These are phyloP conservation scores for Panurus biarmicus DNA, from an alignment of 2,113 vertebrate species.

Conservation along the genomic window DNA sequence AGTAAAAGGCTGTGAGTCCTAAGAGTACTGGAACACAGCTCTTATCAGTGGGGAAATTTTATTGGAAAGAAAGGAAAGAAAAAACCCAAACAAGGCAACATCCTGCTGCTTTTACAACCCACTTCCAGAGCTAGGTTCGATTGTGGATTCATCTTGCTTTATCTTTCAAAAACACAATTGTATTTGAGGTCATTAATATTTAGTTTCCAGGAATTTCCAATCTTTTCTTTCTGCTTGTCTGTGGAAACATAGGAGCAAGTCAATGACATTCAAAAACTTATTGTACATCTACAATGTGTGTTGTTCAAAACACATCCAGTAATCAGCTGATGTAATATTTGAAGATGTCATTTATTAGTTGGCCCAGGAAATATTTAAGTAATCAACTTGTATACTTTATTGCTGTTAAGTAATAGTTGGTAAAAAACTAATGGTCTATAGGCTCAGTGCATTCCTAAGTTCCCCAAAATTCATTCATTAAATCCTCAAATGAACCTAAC, in stretches of 20 bases:
- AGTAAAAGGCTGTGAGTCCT: neutral
- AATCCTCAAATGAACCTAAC: constrained; percentile 29
- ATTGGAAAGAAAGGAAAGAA: neutral
- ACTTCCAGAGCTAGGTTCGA: neutral
- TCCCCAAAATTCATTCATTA: constrained; percentile 15
- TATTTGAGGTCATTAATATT: neutral
- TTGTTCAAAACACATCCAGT: neutral
- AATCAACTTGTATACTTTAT: neutral
- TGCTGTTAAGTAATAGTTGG: neutral
- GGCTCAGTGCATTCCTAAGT: neutral
- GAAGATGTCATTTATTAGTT: neutral
- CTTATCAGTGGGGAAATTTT: neutral
- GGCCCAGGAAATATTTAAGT: neutral
- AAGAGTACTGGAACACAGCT: neutral
- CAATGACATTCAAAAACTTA: neutral
- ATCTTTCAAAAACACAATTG: neutral
- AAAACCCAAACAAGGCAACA: neutral
- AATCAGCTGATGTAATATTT: neutral
- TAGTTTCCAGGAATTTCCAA: neutral
- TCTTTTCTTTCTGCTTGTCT: neutral
- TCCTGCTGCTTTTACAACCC: neutral
- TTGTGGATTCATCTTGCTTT: neutral
- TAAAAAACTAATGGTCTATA: neutral
- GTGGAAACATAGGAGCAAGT: neutral
- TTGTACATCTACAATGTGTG: neutral